Evolutionary conservation across 2,113 vertebrate species (phyloP).

Genomic region (Halichoeres trimaculatus): DNA sequence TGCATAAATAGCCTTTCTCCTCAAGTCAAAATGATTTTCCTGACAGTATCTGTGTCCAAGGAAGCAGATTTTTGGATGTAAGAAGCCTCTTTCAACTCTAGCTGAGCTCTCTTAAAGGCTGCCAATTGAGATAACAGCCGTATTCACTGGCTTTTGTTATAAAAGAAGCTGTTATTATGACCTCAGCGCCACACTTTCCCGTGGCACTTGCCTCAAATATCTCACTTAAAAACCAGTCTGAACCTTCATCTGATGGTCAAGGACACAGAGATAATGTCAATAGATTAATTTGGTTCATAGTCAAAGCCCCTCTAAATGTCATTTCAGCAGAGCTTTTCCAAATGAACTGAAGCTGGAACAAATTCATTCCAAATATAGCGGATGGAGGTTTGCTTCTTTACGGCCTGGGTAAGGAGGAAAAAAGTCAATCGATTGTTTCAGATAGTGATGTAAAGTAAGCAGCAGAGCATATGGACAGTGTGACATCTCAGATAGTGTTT

Average conservation of each 20-base stretch:
- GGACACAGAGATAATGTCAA: constrained; percentile 27
- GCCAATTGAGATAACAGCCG: neutral
- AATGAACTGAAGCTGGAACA: constrained; percentile 23
- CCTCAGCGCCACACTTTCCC: neutral
- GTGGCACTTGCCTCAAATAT: neutral
- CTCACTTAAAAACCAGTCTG: constrained; percentile 3
- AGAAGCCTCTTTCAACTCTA: constrained; percentile 22
- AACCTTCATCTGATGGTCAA: constrained; percentile 29
- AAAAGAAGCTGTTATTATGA: constrained; percentile 15
- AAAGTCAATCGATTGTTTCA: constrained; percentile 8
- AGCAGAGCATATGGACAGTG: constrained; percentile 22
- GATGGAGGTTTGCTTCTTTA: neutral
- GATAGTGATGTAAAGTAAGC: constrained; percentile 8
- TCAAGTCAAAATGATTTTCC: constrained; percentile 27
- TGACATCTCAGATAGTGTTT: constrained; percentile 12
- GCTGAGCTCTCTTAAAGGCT: constrained; percentile 4
- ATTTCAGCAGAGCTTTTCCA: constrained; percentile 22
- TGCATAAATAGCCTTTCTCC: constrained; percentile 34
- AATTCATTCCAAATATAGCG: neutral
- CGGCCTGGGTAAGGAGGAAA: constrained; percentile 2
- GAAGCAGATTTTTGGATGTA: constrained; percentile 5
- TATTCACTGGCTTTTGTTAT: neutral
- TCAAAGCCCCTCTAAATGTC: constrained; percentile 35
- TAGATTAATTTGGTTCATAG: constrained; percentile 33
- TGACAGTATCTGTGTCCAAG: constrained; percentile 21